Evolutionary conservation across 2,797 vertebrate species (phyloP).

Genomic region (Hydrocynus forskahlii): DNA sequence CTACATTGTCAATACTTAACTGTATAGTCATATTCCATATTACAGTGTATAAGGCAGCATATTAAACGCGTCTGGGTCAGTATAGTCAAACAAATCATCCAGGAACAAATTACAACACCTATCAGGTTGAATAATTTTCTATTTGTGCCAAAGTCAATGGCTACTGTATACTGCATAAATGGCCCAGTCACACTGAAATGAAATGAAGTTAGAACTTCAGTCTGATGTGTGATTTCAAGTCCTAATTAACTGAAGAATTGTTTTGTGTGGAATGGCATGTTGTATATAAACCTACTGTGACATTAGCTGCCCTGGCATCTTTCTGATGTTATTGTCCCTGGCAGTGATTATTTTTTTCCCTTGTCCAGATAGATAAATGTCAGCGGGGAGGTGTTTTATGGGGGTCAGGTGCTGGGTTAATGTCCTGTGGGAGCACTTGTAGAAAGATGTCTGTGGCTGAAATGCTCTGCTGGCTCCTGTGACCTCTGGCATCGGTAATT

Average conservation of each 20-base stretch:
- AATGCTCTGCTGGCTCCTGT: constrained; percentile 61
- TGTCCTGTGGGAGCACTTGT: constrained; percentile 56
- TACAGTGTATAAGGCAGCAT: background rate
- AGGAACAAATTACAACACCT: background rate
- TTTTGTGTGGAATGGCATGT: constrained; percentile 7
- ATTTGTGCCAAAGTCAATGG: constrained; percentile 16
- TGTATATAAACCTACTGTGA: constrained; percentile 48
- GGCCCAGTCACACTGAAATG: background rate
- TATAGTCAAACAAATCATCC: background rate
- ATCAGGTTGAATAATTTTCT: constrained; percentile 1
- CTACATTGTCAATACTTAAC: constrained; percentile 23
- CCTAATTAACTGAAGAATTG: background rate
- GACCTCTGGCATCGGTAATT: constrained; percentile 78
- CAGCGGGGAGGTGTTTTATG: constrained; percentile 71
- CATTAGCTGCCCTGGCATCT: constrained; percentile 42
- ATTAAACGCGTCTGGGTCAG: background rate
- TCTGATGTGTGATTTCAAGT: background rate
- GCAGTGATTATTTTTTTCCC: constrained; percentile 64
- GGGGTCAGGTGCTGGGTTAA: constrained; percentile 76
- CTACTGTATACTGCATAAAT: background rate
- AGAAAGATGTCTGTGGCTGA: constrained; percentile 36
- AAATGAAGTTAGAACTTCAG: background rate
- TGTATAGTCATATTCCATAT: background rate
- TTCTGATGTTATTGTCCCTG: constrained; percentile 31
- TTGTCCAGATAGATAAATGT: constrained; percentile 70